Evolutionary conservation across 35 echinoderm and acorn worm species (phyloP).

Genomic region (Acanthaster planci): DNA sequence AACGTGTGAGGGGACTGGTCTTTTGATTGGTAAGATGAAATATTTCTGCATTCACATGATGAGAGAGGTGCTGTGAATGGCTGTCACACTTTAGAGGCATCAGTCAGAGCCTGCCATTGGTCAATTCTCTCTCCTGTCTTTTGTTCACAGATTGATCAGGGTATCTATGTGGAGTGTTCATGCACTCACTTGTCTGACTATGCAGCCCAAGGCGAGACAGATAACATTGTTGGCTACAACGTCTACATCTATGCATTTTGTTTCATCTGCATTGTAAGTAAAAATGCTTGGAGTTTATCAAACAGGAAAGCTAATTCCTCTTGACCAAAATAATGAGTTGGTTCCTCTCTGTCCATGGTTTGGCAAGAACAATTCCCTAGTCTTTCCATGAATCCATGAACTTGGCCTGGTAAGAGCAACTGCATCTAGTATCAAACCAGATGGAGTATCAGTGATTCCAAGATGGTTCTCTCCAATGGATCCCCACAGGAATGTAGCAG

Average conservation of each 20-base stretch:
- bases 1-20: background rate
- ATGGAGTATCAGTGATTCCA: too few relatives aligned
- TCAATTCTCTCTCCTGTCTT: slow-evolving; percentile 24
- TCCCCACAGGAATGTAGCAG: too few relatives aligned
- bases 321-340: too few relatives aligned
- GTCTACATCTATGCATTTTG: slow-evolving; percentile 82
- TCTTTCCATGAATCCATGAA: too few relatives aligned
- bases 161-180: slow-evolving; percentile 82
- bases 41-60: background rate
- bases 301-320: too few relatives aligned
- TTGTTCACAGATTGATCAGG: slow-evolving; percentile 62
- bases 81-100: background rate
- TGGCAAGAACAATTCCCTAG: too few relatives aligned
- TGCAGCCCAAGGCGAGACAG: slow-evolving; percentile 76
- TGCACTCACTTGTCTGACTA: slow-evolving; percentile 95
- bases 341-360: too few relatives aligned
- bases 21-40: background rate
- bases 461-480: too few relatives aligned
- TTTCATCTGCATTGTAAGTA: slow-evolving; percentile 88
- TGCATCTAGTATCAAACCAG: too few relatives aligned
- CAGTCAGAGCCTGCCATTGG: background rate
- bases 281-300: background rate
- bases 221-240: slow-evolving; percentile 92
- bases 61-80: background rate
- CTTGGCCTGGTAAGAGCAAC: too few relatives aligned